Percentiles rank a stretch among this genome's conserved stretches.
phyloP scores from a whole-genome alignment of 2,113 vertebrate species.

The Megalops atlanticus region DNA sequence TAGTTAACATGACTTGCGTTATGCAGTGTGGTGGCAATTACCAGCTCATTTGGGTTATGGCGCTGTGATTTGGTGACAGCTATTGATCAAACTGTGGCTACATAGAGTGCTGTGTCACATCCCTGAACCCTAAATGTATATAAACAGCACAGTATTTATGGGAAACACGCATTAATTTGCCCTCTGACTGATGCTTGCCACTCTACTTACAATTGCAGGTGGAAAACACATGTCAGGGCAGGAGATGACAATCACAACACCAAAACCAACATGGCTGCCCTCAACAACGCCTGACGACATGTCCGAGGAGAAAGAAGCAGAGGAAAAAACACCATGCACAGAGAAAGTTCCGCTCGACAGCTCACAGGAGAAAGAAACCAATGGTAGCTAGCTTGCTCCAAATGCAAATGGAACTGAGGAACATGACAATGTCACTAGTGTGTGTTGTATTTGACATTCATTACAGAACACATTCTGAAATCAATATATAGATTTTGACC shows the following conservation, averaged over 20 bases:
- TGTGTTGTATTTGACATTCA: too few species aligned
- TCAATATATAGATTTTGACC: too few species aligned
- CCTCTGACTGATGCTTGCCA: not conserved
- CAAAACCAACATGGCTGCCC: not conserved
- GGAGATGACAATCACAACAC: not conserved
- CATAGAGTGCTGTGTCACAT: too few species aligned
- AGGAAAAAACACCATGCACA: slow-evolving; percentile 6
- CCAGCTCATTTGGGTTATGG: not conserved
- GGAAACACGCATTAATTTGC: too few species aligned
- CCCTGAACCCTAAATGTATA: too few species aligned
- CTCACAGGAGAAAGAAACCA: slow-evolving; percentile 51
- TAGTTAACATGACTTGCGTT: not conserved
- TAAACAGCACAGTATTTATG: too few species aligned
- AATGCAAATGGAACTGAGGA: not conserved
- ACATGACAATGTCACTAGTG: not conserved
- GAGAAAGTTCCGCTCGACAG: slow-evolving; percentile 40
- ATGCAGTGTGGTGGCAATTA: not conserved
- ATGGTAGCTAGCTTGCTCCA: slow-evolving; percentile 31
- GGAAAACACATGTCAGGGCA: not conserved
- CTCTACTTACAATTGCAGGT: not conserved
- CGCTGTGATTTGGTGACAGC: not conserved
- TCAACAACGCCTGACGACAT: fast-evolving
- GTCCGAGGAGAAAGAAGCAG: slow-evolving; percentile 7
- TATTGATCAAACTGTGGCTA: not conserved
- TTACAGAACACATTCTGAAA: too few species aligned